Evolutionary conservation across 1,140 invertebrate species (phyloP).

Genomic region (Penaeus chinensis): DNA sequence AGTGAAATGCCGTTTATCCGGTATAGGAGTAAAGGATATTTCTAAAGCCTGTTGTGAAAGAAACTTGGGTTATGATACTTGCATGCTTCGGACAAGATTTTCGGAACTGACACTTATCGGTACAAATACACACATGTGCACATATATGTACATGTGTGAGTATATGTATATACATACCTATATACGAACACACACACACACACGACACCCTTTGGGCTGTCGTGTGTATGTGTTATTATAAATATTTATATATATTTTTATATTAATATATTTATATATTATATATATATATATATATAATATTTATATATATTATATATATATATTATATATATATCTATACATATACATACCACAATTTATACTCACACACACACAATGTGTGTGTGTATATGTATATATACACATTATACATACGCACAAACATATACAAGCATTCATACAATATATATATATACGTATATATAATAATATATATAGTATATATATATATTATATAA

Average conservation of each 20-base stretch:
- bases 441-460: neutral
- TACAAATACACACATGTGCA: slow-evolving; percentile 4
- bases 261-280: slow-evolving; percentile 25
- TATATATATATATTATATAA: slow-evolving; percentile 25
- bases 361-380: neutral
- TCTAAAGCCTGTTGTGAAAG: too few species aligned
- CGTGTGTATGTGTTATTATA: slow-evolving; percentile 21
- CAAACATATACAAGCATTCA: neutral
- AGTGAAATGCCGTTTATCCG: too few species aligned
- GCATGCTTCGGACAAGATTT: too few species aligned
- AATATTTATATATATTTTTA: slow-evolving; percentile 24
- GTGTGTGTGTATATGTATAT: neutral
- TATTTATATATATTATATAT: slow-evolving; percentile 31
- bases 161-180: slow-evolving; percentile 9
- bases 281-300: slow-evolving; percentile 25
- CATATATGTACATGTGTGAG: slow-evolving; percentile 1
- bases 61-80: too few species aligned
- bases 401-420: neutral
- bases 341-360: slow-evolving; percentile 23
- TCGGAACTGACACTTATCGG: neutral
- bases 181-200: neutral
- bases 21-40: too few species aligned
- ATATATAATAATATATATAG: neutral
- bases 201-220: neutral
- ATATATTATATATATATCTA: slow-evolving; percentile 42